Evolutionary conservation across 2,888 invertebrate genomes (phyloP).

Genomic region (Exocentrus adspersus): DNA sequence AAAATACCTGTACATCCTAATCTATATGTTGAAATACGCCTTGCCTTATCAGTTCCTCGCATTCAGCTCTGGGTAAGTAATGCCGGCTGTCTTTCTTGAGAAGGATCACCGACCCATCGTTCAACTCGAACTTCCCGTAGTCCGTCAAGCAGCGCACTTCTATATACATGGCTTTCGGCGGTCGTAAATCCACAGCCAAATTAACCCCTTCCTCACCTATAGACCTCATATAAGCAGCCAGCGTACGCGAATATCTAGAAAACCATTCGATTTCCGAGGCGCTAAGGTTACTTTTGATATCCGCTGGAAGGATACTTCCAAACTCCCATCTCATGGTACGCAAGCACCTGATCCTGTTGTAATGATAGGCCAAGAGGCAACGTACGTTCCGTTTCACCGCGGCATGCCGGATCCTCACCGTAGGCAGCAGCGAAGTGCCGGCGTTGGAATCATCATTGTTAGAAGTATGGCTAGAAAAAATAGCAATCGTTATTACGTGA

Average conservation of each 20-base stretch:
- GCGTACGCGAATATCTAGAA: slow-evolving; percentile 83
- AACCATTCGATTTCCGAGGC: slow-evolving; percentile 90
- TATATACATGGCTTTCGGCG: slow-evolving; percentile 91
- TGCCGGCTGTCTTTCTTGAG: slow-evolving; percentile 93
- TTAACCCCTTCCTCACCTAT: slow-evolving; percentile 88
- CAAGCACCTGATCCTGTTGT: slow-evolving; percentile 83
- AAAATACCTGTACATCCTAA: slow-evolving; percentile 43
- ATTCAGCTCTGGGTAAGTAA: slow-evolving; percentile 86
- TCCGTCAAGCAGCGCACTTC: slow-evolving; percentile 91
- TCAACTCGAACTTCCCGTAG: slow-evolving; percentile 93
- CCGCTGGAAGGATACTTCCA: slow-evolving; percentile 89
- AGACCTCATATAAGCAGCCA: slow-evolving; percentile 89
- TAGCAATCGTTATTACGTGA: background rate
- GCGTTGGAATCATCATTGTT: slow-evolving; percentile 37
- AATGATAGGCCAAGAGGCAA: slow-evolving; percentile 85
- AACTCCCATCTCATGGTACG: slow-evolving; percentile 95
- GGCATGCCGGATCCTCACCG: slow-evolving; percentile 85
- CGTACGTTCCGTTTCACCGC: slow-evolving; percentile 90
- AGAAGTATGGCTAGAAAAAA: slow-evolving; percentile 33
- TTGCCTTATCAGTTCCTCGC: slow-evolving; percentile 90
- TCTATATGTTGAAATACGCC: slow-evolving; percentile 84
- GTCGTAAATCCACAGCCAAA: slow-evolving; percentile 85
- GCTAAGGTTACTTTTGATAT: slow-evolving; percentile 82
- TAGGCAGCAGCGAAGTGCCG: slow-evolving; percentile 66
- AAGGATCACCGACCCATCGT: slow-evolving; percentile 90